Conservation (phyloP, 2,797 vertebrate genomes). For the Alfaro cultratus region DNA sequence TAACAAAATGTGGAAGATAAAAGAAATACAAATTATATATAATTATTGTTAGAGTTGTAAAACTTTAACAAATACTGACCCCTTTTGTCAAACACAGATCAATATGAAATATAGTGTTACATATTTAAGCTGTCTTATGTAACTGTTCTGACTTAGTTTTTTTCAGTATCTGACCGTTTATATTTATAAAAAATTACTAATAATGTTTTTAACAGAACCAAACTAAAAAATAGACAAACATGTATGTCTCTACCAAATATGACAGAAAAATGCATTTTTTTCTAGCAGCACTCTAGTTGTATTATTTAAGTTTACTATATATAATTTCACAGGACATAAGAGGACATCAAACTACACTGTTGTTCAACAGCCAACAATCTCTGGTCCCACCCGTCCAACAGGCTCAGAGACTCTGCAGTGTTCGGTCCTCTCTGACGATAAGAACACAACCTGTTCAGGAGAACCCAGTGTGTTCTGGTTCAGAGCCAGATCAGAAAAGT, state of each 20-base stretch:
- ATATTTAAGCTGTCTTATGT: not conserved
- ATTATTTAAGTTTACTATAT: not conserved
- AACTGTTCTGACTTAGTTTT: not conserved
- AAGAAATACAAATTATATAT: not conserved
- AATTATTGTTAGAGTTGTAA: not conserved
- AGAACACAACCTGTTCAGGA: conserved; percentile 19
- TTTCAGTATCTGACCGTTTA: not conserved
- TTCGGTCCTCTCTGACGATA: conserved; percentile 19
- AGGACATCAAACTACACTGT: conserved; percentile 15
- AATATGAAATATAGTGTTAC: not conserved
- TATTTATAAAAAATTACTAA: not conserved
- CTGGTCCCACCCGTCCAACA: not conserved
- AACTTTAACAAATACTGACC: not conserved
- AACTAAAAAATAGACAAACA: not conserved
- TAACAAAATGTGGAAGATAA: not conserved
- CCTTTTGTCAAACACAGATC: not conserved
- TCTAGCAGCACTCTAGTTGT: not conserved
- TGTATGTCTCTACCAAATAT: not conserved
- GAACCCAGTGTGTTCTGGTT: conserved; percentile 9
- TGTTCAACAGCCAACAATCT: not conserved
- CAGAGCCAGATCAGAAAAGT: not conserved
- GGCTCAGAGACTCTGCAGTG: conserved; percentile 19
- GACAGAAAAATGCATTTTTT: not conserved
- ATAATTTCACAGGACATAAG: not conserved
- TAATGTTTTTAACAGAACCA: too few species aligned